Conservation (phyloP, 2,113 vertebrate genomes). For the Solea senegalensis region DNA sequence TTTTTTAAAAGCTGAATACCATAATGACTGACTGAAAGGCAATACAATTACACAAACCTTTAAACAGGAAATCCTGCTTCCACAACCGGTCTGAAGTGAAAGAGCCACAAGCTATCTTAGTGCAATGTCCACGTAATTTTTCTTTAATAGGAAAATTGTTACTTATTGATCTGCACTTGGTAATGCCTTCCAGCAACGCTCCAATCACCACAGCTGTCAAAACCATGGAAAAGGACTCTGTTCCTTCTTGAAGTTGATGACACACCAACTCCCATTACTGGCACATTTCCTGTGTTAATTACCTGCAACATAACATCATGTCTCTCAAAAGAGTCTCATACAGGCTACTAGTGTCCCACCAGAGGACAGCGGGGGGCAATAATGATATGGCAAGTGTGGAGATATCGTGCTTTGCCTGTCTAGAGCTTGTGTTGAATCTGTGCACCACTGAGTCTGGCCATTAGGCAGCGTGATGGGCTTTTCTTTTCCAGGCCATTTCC, state of each 20-base stretch:
- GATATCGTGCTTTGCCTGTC: conserved; percentile 62
- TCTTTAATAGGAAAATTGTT: conserved; percentile 99
- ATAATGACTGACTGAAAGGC: conserved; percentile 22
- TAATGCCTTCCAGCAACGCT: conserved; percentile 92
- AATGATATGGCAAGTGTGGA: conserved; percentile 50
- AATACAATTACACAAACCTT: conserved; percentile 36
- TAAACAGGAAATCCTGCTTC: conserved; percentile 35
- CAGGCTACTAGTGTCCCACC: conserved; percentile 60
- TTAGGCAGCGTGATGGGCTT: conserved; percentile 81
- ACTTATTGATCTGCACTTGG: conserved; percentile 97
- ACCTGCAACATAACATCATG: conserved; percentile 65
- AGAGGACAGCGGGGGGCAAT: conserved; percentile 67
- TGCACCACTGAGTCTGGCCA: conserved; percentile 77
- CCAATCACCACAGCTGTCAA: conserved; percentile 94
- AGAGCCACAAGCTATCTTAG: conserved; percentile 91
- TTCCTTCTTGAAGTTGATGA: conserved; percentile 79
- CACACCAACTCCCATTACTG: conserved; percentile 64
- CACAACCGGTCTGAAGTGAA: conserved; percentile 81
- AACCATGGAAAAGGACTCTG: conserved; percentile 87
- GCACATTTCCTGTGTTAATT: conserved; percentile 77
- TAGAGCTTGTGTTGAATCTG: conserved; percentile 66
- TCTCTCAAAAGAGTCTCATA: conserved; percentile 53
- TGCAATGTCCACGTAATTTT: conserved; percentile 91
- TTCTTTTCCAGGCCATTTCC: conserved; percentile 83
- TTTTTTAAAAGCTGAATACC: not conserved